Evolutionary conservation across 2,888 invertebrate species (phyloP), one percentile per base, ranked within the genome.

Genomic region (Venustoraphidia nigricollis): DNA sequence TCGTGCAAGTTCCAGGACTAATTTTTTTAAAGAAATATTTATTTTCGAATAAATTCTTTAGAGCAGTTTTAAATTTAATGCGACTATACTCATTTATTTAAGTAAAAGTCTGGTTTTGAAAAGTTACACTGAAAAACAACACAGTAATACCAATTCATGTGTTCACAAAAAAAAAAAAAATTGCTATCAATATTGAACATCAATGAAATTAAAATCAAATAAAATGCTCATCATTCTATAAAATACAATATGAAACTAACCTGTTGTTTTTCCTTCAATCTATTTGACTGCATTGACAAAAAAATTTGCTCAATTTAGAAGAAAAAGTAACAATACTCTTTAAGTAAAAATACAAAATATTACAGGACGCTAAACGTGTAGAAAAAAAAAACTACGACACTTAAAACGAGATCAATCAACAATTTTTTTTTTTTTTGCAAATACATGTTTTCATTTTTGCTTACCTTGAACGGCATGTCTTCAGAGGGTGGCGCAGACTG

Each of bases 401-500:
- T 35, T 11, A 37, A 38, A 37, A 17, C 17, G 11, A 34, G 13
- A 34, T 34, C 36, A 37, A 36, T 46, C 17, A 14, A 38, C 36
- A 27, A 13, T 17, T 45, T 45, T 38, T 36, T 13, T 34, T 41
- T 11, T 27, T 11, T 10, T 44, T 46, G 34, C 5, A 11, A 36
- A 14, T 11, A 46, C 48, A 13, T 10, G 3, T 27, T 27, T 27
- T 27, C 6, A 27, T 44, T 44, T n/a, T 27, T 36, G 10, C 17
- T 57, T 64, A 76, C 77, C 72, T 77, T 76, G 63, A 75, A 77
- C 10, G 76, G 75, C 71, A 73, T 75, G 61, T 76, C 76, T 59
- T 77, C 76, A 47, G 67, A 56, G 11, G 68, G 65, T 54, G 68
- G 62, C 39, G 63, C 57, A 54, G 65, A 69, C 52, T 68, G 67